phyloP scores from a whole-genome alignment of 2,113 vertebrate species.

The Sigmodon hispidus region DNA sequence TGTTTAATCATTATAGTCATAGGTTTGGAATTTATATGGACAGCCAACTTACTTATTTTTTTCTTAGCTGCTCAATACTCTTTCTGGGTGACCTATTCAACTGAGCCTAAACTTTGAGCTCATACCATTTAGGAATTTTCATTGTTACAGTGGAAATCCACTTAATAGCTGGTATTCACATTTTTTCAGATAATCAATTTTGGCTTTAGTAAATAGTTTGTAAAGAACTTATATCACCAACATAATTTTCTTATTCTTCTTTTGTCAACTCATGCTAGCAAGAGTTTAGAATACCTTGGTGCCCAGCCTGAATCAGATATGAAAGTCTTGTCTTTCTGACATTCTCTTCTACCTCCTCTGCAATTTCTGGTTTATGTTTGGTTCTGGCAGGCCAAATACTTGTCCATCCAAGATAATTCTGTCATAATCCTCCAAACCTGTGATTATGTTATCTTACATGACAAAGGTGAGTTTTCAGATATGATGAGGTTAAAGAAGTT shows the following conservation, averaged over 20 bases:
- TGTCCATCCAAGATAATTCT: neutral
- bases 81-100: neutral
- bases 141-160: neutral
- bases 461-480: neutral
- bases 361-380: neutral
- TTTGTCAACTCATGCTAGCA: neutral
- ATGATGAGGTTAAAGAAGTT: neutral
- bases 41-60: neutral
- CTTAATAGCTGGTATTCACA: neutral
- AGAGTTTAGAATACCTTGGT: neutral
- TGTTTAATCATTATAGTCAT: neutral
- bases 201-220: neutral
- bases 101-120: neutral
- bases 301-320: neutral
- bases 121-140: neutral
- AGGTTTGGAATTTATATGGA: neutral
- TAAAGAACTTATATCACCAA: constrained; percentile 34
- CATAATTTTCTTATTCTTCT: neutral
- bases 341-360: neutral
- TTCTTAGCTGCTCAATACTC: neutral
- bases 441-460: neutral
- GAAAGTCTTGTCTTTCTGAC: constrained; percentile 16
- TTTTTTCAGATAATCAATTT: neutral
- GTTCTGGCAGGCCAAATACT: neutral
- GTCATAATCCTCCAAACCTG: neutral